Conservation (phyloP, 2,797 vertebrate species). For the Falco biarmicus region DNA sequence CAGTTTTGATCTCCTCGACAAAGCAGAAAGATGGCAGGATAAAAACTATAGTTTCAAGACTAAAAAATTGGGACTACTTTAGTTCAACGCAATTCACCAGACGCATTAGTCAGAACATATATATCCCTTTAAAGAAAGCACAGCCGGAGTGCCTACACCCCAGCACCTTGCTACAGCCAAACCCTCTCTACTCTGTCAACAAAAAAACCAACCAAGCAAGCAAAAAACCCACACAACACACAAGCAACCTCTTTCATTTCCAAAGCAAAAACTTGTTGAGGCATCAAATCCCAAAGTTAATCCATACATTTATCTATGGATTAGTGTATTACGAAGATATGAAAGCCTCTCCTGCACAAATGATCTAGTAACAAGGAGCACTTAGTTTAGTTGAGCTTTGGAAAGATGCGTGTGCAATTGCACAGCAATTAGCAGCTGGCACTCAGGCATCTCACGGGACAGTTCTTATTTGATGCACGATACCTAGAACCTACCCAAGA, state of each 20-base stretch:
- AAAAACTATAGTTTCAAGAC: not conserved
- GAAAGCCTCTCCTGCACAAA: not conserved
- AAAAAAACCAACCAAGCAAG: not conserved
- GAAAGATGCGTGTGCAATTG: not conserved
- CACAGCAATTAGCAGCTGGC: not conserved
- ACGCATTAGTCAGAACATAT: not conserved
- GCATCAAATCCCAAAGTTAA: not conserved
- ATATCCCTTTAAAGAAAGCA: not conserved
- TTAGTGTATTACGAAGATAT: not conserved
- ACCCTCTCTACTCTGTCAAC: not conserved
- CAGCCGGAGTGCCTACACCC: not conserved
- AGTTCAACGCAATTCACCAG: not conserved
- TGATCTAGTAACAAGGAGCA: not conserved
- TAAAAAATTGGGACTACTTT: not conserved
- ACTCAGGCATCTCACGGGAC: not conserved
- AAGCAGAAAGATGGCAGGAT: not conserved
- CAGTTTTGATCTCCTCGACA: not conserved
- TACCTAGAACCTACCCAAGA: not conserved
- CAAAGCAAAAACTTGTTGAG: not conserved
- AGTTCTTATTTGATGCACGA: not conserved
- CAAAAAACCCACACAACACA: not conserved
- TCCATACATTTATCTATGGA: not conserved
- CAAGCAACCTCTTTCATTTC: not conserved
- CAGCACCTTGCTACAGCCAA: not conserved
- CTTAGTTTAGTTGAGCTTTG: not conserved